A percentile compares a stretch with the other conserved stretches of the same genome.
Conservation (phyloP, 2,797 vertebrate species). For the Molossus molossus region DNA sequence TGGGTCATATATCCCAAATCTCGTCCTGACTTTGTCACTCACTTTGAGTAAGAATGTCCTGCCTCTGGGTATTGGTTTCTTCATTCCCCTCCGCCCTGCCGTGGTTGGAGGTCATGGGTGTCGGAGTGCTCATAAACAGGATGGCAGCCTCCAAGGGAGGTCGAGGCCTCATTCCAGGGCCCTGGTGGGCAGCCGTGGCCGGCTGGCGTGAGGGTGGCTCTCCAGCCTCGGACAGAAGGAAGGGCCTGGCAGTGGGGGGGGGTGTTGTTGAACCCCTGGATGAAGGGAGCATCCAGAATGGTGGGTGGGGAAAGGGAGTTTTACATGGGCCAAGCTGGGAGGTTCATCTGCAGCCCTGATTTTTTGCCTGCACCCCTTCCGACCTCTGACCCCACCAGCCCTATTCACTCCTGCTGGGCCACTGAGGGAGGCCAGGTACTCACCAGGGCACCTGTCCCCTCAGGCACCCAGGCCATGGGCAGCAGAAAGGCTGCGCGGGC, state of each 20-base stretch:
- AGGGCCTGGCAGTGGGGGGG: neutral
- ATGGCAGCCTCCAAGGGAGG: neutral
- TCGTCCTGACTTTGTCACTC: neutral
- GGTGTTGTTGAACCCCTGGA: neutral
- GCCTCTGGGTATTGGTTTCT: neutral
- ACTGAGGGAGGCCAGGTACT: neutral
- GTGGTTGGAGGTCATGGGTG: neutral
- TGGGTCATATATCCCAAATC: neutral
- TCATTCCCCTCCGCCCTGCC: neutral
- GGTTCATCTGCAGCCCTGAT: neutral
- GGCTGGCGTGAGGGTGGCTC: neutral
- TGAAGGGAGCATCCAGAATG: neutral
- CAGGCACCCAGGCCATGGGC: neutral
- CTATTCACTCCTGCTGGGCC: neutral
- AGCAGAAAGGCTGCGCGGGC: neutral
- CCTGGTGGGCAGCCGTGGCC: neutral
- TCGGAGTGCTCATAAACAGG: neutral
- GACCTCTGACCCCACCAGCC: neutral
- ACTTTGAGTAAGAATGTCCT: neutral
- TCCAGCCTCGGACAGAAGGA: neutral
- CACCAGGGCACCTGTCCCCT: neutral
- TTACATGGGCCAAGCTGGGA: neutral
- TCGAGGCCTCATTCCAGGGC: too few species aligned
- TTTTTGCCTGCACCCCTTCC: neutral
- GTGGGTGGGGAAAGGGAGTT: neutral